A percentile compares a stretch with the other conserved stretches of the same genome.
Conservation (phyloP, 2,888 invertebrate species). For the Atethmia centrago region DNA sequence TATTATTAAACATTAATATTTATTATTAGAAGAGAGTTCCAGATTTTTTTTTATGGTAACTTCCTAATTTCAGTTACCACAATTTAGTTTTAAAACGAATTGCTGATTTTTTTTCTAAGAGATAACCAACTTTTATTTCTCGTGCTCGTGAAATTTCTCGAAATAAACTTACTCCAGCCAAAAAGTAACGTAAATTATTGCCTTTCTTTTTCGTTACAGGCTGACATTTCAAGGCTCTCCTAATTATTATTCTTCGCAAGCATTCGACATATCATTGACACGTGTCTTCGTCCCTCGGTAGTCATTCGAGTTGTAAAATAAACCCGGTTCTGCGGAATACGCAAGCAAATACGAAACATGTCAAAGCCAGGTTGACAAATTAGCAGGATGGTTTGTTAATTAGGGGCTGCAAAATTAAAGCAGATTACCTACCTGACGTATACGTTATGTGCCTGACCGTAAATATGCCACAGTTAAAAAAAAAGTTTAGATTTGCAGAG, state of each 20-base stretch:
- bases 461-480: not conserved
- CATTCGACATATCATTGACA: constrained; percentile 32
- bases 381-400: constrained; percentile 29
- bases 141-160: constrained; percentile 3
- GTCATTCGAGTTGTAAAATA: constrained; percentile 35
- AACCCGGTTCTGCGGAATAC: constrained; percentile 15
- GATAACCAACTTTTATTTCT: not conserved
- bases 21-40: not conserved
- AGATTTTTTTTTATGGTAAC: not conserved
- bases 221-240: constrained; percentile 17
- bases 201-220: constrained; percentile 16
- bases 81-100: constrained; percentile 1
- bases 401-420: constrained; percentile 43
- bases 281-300: constrained; percentile 19
- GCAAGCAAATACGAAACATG: constrained; percentile 40
- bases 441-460: not conserved
- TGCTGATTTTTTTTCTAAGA: not conserved
- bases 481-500: not conserved
- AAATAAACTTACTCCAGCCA: constrained; percentile 21
- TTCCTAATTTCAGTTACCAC: not conserved
- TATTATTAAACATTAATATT: not conserved
- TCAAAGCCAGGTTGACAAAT: constrained; percentile 30
- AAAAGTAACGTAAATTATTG: constrained; percentile 32
- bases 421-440: not conserved
- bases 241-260: constrained; percentile 46